Conservation (phyloP, 2,113 vertebrate species). For the western clawed frog (Xenopus tropicalis) region DNA sequence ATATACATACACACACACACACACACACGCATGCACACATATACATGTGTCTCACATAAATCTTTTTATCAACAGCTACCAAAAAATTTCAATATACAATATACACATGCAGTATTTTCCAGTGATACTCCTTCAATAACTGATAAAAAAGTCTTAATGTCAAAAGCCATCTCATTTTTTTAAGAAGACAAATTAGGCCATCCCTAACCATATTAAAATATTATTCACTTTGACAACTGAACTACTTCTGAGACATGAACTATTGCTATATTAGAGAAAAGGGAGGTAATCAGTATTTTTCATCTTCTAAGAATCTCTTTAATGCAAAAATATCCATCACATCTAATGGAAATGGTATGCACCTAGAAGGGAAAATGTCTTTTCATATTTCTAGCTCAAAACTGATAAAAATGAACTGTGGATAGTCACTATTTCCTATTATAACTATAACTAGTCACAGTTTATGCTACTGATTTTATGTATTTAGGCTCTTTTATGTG, state of each 20-base stretch:
- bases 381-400: constrained; percentile 56
- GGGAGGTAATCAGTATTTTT: constrained; percentile 65
- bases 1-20: too few species aligned
- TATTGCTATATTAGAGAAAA: constrained; percentile 64
- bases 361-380: constrained; percentile 63
- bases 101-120: constrained; percentile 49
- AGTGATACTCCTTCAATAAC: constrained; percentile 54
- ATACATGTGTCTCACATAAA: too few species aligned
- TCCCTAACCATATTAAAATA: constrained; percentile 73
- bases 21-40: too few species aligned
- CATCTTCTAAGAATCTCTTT: constrained; percentile 63
- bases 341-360: constrained; percentile 67
- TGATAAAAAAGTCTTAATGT: constrained; percentile 61
- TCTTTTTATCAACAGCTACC: too few species aligned
- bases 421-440: constrained; percentile 51
- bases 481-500: not conserved
- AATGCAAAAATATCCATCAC: constrained; percentile 62
- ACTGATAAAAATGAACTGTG: constrained; percentile 56
- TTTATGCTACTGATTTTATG: not conserved
- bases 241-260: constrained; percentile 65
- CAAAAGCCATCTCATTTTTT: constrained; percentile 64
- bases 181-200: constrained; percentile 56
- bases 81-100: constrained; percentile 27
- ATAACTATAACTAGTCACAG: constrained; percentile 37
- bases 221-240: constrained; percentile 71